Percentiles rank a stretch among this genome's conserved stretches.
phyloP scores from a whole-genome alignment of 2,797 vertebrate genomes.

The Alauda arvensis region DNA sequence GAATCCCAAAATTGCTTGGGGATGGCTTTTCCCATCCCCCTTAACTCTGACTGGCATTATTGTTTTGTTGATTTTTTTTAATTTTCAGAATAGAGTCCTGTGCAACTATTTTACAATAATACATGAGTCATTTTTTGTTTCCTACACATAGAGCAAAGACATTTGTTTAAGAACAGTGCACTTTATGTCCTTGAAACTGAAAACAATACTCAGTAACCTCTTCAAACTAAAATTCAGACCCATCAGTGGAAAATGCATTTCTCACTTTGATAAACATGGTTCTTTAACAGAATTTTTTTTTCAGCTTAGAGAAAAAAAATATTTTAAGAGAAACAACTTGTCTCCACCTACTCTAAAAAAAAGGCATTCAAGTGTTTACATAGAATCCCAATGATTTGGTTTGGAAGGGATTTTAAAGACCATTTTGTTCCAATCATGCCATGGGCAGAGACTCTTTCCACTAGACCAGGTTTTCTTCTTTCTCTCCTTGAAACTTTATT shows the following conservation, averaged over 20 bases:
- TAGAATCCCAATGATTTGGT: background rate
- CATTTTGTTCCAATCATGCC: background rate
- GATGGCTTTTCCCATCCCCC: accelerated
- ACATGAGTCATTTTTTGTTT: background rate
- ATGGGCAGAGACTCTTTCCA: background rate
- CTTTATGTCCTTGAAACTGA: background rate
- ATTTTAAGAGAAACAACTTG: background rate
- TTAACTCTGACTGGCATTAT: background rate
- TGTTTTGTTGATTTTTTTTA: no score
- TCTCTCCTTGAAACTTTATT: background rate
- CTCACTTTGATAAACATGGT: background rate
- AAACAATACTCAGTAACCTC: background rate
- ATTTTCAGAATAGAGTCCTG: background rate
- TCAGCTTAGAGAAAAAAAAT: background rate
- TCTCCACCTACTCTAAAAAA: background rate
- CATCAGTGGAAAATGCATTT: background rate
- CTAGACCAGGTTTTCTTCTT: background rate
- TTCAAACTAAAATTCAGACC: background rate
- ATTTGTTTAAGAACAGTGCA: background rate
- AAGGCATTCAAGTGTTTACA: background rate
- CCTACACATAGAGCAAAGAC: background rate
- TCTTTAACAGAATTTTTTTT: background rate
- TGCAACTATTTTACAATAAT: background rate
- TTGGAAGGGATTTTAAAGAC: background rate
- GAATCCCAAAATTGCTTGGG: background rate